A percentile compares a stretch with the other conserved stretches of the same genome.
Conservation (phyloP, 2,797 vertebrate species). For the Alauda arvensis region DNA sequence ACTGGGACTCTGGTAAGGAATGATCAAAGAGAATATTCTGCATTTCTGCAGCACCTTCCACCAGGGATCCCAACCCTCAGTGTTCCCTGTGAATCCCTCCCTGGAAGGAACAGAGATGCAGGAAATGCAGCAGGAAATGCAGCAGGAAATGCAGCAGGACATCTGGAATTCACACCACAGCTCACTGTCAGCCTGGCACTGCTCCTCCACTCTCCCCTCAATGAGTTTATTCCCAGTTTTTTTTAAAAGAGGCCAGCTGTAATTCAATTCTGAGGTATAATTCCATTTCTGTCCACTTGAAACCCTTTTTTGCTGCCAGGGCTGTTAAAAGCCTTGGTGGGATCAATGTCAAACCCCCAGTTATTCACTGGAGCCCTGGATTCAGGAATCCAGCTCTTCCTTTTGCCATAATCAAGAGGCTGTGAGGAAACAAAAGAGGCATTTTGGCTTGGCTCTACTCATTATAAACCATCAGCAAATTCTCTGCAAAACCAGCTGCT, state of each 20-base stretch:
- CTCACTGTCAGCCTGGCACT: not conserved
- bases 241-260: not conserved
- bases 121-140: not conserved
- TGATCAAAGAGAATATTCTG: not conserved
- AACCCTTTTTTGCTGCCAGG: not conserved
- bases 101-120: not conserved
- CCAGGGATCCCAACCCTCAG: not conserved
- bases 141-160: not conserved
- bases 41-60: not conserved
- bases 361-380: not conserved
- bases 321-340: not conserved
- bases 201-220: not conserved
- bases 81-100: not conserved
- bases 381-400: not conserved
- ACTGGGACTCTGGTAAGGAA: not conserved
- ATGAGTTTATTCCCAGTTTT: not conserved
- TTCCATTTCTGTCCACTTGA: not conserved
- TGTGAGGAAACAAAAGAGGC: conserved; percentile 57
- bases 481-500: conserved; percentile 97
- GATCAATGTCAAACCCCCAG: not conserved
- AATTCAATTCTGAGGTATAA: not conserved
- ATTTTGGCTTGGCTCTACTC: conserved; percentile 60
- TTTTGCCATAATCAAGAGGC: not conserved
- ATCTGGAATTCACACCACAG: not conserved
- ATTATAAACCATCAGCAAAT: conserved; percentile 75